Evolutionary conservation across 2,888 invertebrate species (phyloP), one percentile per base, ranked within the genome.

Genomic region (Monoplex corrugatus): DNA sequence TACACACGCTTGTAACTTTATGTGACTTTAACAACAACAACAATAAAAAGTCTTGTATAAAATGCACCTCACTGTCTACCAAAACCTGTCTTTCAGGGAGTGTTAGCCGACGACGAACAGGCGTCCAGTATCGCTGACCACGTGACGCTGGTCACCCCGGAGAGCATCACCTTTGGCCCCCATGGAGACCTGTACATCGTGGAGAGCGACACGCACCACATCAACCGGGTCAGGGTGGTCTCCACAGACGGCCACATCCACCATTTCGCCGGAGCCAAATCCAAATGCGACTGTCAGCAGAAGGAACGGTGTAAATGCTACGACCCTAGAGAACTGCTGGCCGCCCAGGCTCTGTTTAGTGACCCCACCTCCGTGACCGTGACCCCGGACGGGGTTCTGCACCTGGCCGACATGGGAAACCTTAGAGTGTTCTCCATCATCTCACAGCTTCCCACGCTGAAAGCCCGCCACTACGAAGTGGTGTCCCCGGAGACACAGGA

Each of bases 401-500:
- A 99, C 96, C 98, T 99, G 87, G 98, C 99, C 72, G 99, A 99
- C 97, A 98, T 98, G 97, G 99, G 97, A 57, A 96, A 96, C 93
- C 97, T 96, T 35, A 92, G 96, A n/a, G 95, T 98, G 96, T 93
- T 98, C 98, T 95, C 98, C 82, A 92, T 95, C 38, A 94, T 95
- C 44, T 95, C 95, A 13, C 95, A 95, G 75, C 93, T 95, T 43
- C 95, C 96, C 2, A 90, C 93, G 8, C 93, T 94, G 23, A 91
- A 89, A 68, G 91, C 92, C 72, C 93, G 94, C 13, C 93, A 98
- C 96, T 99, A 98, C 95, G 98, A 98, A 95, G 98, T 99, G 94
- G 98, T 98, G 1, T 98, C 98, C 95, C 98, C 99, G 75, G 98
- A 98, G 23, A 98, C 98, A 0, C 98, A 98, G 92, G 99, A 99